phyloP scores from a whole-genome alignment of 92 coral and sea anemone genomes.

The Porites cylindrica region DNA sequence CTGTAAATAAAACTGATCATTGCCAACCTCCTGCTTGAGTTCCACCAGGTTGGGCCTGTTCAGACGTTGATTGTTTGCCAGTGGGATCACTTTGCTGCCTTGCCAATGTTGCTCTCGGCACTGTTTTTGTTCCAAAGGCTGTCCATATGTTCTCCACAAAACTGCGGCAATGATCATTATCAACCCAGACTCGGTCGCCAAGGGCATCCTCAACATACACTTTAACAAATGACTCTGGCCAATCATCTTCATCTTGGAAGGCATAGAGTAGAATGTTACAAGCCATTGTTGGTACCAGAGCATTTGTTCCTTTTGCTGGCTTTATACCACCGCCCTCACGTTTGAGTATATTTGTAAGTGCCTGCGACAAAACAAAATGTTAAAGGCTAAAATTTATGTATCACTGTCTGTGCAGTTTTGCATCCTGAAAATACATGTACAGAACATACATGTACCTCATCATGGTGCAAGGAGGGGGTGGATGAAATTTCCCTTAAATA shows the following conservation, averaged over 20 bases:
- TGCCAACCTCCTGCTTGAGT: constrained; percentile 9
- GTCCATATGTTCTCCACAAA: constrained; percentile 95
- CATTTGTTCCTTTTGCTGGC: constrained; percentile 74
- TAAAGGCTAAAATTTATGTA: background rate
- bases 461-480: too few relatives aligned
- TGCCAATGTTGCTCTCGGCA: constrained; percentile 63
- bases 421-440: too few relatives aligned
- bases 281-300: constrained; percentile 91
- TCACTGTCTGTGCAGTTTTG: too few relatives aligned
- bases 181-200: constrained; percentile 97
- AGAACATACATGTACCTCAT: too few relatives aligned
- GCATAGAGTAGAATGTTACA: constrained; percentile 88
- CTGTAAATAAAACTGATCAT: background rate
- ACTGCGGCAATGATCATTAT: constrained; percentile 90
- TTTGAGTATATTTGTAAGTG: constrained; percentile 86
- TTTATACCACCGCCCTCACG: constrained; percentile 86
- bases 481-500: too few relatives aligned
- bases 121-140: constrained; percentile 88
- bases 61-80: constrained; percentile 48
- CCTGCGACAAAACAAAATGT: constrained; percentile 27
- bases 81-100: constrained; percentile 78
- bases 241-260: constrained; percentile 93
- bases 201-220: constrained; percentile 97
- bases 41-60: constrained; percentile 37
- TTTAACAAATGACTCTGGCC: constrained; percentile 98